Base-by-base conservation (phyloP, 2,797 vertebrate genomes). In the Eulemur rubriventer region DNA sequence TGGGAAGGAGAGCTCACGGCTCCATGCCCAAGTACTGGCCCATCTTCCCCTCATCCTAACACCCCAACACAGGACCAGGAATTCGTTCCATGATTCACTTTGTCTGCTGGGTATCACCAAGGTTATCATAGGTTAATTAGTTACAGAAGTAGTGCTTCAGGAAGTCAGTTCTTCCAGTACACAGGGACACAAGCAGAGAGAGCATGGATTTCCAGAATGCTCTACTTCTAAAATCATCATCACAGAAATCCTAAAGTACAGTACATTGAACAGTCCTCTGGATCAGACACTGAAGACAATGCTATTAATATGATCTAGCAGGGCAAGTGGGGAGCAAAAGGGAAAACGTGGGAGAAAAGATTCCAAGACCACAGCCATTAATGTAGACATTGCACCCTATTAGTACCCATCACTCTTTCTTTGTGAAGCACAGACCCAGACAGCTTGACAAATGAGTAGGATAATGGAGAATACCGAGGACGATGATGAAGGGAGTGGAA, bases 361-460 rank as follows among this genome's bases (percentile, higher is more conserved):
- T 55, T 59, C 41, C 46, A 61, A 86, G 41, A 80, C 24, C 2
- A 7, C 2, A 24, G 35, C 26, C 63, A 78, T 67, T 67, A 35
- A 35, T 57, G 61, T 4, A 78, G 75, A 65, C 59, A 11, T 3
- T 12, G 4, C 41, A 75, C 16, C 30, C 48, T 14, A 10, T 55
- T 35, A 11, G 1, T 38, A 4, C 4, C 26, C 2, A 30, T 38
- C 33, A 6, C 1, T 30, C 35, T 69, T 16, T 63, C 50, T 72
- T n/a, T 33, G 59, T 17, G 11, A 79, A 86, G 57, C 7, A 0
- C 0, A 43, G 55, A 67, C 50, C 41, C 59, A 95, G 93, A 95
- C 76, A 91, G 72, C 65, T 43, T 97, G 94, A 95, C 46, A 90
- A 88, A 96, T 61, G 94, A 94, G 83, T 2, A 75, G 69, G 80